A percentile compares a stretch with the other conserved stretches of the same genome.
phyloP scores from a whole-genome alignment of 1,140 invertebrate species.

The Copidosoma floridanum region DNA sequence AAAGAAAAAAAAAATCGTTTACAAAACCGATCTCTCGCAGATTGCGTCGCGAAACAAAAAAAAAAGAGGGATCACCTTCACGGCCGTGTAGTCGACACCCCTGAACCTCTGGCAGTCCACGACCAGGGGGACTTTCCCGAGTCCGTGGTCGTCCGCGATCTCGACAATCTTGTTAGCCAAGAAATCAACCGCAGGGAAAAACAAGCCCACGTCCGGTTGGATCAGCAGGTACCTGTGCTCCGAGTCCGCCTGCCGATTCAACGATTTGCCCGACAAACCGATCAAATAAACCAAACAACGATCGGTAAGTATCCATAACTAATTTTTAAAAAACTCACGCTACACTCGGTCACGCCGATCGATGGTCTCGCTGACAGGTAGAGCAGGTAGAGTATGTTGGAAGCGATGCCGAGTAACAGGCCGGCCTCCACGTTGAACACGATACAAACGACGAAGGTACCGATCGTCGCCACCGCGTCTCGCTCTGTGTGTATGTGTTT shows the following conservation, averaged over 20 bases:
- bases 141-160: constrained; percentile 43
- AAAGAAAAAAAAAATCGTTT: not conserved
- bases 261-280: too few relatives aligned
- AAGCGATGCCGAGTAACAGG: constrained; percentile 63
- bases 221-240: constrained; percentile 58
- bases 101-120: constrained; percentile 62
- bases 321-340: constrained; percentile 40
- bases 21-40: not conserved
- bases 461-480: constrained; percentile 60
- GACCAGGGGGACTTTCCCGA: constrained; percentile 55
- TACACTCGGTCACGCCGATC: constrained; percentile 43
- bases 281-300: not conserved
- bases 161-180: constrained; percentile 57
- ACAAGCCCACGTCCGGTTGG: constrained; percentile 62
- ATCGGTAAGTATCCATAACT: not conserved
- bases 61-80: constrained; percentile 61
- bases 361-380: constrained; percentile 57
- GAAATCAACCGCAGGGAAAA: constrained; percentile 65
- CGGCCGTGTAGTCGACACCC: constrained; percentile 65
- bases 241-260: constrained; percentile 34
- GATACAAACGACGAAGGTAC: constrained; percentile 63
- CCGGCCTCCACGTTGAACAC: constrained; percentile 67
- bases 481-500: constrained; percentile 49
- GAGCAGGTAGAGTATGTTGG: constrained; percentile 63
- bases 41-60: too few relatives aligned